Conservation (phyloP, 2,113 vertebrate genomes). For the Carassius auratus region DNA sequence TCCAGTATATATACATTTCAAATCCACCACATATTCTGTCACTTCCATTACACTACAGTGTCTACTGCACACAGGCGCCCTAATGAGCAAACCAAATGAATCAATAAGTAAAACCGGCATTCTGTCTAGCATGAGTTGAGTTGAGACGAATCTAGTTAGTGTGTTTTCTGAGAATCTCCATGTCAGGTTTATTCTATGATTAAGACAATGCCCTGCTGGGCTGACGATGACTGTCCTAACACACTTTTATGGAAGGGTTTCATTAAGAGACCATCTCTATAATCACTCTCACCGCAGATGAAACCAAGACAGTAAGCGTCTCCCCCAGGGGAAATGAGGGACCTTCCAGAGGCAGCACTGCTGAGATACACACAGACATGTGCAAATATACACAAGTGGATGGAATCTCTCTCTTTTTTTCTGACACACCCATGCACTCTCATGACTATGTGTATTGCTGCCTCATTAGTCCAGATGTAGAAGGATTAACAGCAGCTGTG, state of each 20-base stretch:
- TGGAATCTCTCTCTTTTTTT: background rate
- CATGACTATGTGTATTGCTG: conserved; percentile 40
- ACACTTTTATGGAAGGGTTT: conserved; percentile 38
- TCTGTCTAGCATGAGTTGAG: background rate
- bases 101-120: background rate
- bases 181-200: conserved; percentile 46
- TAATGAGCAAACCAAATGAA: conserved; percentile 24
- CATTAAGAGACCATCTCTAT: conserved; percentile 55
- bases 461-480: conserved; percentile 64
- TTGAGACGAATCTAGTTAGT: conserved; percentile 6
- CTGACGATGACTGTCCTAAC: conserved; percentile 32
- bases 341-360: conserved; percentile 47
- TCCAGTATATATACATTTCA: background rate
- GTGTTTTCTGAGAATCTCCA: conserved; percentile 31
- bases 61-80: background rate
- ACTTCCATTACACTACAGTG: conserved; percentile 9
- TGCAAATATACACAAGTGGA: conserved; percentile 39
- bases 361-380: conserved; percentile 35
- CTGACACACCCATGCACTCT: background rate
- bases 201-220: conserved; percentile 46
- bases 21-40: conserved; percentile 56
- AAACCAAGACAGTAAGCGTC: conserved; percentile 50
- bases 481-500: conserved; percentile 66
- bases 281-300: conserved; percentile 58
- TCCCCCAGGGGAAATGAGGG: conserved; percentile 50